Conservation (phyloP, 2,888 invertebrate genomes). For the Pyrrhia umbra region DNA sequence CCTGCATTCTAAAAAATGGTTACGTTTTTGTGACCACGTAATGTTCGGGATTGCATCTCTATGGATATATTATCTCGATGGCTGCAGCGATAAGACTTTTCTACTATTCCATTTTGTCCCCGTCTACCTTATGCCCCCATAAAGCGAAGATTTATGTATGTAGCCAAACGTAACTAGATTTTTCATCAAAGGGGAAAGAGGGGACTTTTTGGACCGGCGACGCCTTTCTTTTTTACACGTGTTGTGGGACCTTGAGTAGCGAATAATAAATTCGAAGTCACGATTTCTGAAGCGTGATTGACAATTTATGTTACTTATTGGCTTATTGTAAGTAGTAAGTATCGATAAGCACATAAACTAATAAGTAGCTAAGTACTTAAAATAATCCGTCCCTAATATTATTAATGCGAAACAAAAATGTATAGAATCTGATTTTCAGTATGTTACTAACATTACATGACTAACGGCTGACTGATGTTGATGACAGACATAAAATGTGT, state of each 20-base stretch:
- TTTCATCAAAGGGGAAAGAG: slow-evolving; percentile 18
- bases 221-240: slow-evolving; percentile 45
- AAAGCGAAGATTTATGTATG: slow-evolving; percentile 45
- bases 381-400: neutral
- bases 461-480: no score
- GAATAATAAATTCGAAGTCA: slow-evolving; percentile 40
- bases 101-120: slow-evolving; percentile 28
- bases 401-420: no score
- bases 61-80: no score
- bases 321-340: slow-evolving; percentile 14
- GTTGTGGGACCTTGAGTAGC: slow-evolving; percentile 33
- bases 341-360: slow-evolving; percentile 6
- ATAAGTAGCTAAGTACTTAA: neutral
- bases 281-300: slow-evolving; percentile 44
- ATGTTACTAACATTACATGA: no score
- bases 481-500: no score
- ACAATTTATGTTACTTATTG: slow-evolving; percentile 24
- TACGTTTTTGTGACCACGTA: no score
- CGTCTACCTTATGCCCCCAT: slow-evolving; percentile 25
- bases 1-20: no score
- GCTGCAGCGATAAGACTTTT: neutral
- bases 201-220: slow-evolving; percentile 4
- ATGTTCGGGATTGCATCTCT: no score
- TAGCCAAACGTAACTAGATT: slow-evolving; percentile 35
- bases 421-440: no score